Conservation (phyloP, 2,888 invertebrate genomes). For the Mesorhabditis spiculigera region DNA sequence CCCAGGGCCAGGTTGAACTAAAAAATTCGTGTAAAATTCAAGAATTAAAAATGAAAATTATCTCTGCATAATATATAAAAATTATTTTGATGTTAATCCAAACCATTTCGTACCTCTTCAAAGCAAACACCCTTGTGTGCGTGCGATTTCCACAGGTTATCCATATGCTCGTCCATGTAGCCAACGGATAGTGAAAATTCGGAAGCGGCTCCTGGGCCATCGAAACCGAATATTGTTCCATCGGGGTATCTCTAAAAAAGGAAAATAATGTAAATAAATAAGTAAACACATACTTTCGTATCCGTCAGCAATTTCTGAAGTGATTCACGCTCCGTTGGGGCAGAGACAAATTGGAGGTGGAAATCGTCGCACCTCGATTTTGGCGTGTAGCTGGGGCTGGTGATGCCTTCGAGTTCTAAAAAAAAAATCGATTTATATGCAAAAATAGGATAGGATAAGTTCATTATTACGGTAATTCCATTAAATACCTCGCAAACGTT, state of each 20-base stretch:
- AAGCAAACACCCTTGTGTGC: conserved; percentile 8
- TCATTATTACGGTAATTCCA: not conserved
- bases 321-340: conserved; percentile 14
- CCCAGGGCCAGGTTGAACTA: too few relatives aligned
- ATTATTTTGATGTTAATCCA: too few relatives aligned
- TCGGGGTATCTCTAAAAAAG: conserved; percentile 10
- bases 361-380: conserved; percentile 8
- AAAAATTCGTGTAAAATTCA: too few relatives aligned
- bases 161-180: conserved; percentile 18
- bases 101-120: conserved; percentile 14
- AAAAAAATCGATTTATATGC: not conserved
- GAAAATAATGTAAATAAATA: not conserved
- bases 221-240: too few relatives aligned
- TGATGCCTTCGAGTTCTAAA: conserved; percentile 14
- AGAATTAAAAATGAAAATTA: too few relatives aligned
- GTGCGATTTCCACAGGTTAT: conserved; percentile 15
- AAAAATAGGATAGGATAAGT: not conserved
- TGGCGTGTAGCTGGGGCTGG: conserved; percentile 16
- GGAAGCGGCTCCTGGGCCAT: too few relatives aligned
- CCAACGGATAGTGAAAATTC: conserved; percentile 7
- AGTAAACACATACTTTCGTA: not conserved
- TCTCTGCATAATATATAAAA: too few relatives aligned
- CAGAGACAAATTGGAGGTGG: conserved; percentile 8
- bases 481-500: conserved; percentile 13
- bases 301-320: conserved; percentile 10